These are phyloP conservation scores for Synergus umbraculus DNA, from an alignment of 2,888 invertebrate genomes.

Conservation along the genomic window DNA sequence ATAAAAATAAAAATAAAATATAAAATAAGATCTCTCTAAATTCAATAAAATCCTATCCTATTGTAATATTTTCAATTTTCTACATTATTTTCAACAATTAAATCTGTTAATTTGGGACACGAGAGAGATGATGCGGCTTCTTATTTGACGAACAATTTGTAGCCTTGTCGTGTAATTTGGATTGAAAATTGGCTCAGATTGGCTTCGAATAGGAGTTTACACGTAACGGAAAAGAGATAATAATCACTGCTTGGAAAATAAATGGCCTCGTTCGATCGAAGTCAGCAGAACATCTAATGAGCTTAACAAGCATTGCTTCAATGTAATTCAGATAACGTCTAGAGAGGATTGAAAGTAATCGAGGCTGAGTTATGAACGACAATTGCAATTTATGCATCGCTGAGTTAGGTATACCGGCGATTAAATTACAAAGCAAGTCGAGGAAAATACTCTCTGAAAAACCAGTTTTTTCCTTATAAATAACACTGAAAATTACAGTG, in stretches of 20 bases:
- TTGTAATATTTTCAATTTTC: too few relatives aligned
- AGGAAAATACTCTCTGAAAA: background rate
- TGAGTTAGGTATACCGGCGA: background rate
- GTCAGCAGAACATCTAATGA: constrained; percentile 31
- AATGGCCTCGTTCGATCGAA: constrained; percentile 29
- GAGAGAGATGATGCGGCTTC: background rate
- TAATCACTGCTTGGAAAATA: constrained; percentile 34
- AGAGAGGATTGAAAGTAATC: constrained; percentile 22
- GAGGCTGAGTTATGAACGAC: constrained; percentile 18
- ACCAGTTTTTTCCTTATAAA: background rate
- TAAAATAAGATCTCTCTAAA: too few relatives aligned
- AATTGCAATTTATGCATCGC: background rate
- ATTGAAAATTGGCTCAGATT: constrained; percentile 11
- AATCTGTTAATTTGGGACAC: background rate
- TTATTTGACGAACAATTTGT: background rate
- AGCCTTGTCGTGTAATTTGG: background rate
- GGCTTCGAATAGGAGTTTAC: background rate
- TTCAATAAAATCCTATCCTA: too few relatives aligned
- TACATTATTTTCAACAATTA: background rate
- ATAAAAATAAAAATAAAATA: too few relatives aligned
- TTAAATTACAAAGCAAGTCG: background rate
- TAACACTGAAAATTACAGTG: background rate
- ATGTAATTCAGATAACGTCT: constrained; percentile 30
- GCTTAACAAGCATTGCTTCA: constrained; percentile 23
- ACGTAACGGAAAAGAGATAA: constrained; percentile 10